Evolutionary conservation across 2,113 vertebrate species (phyloP).

Genomic region (Sinocyclocheilus grahami): DNA sequence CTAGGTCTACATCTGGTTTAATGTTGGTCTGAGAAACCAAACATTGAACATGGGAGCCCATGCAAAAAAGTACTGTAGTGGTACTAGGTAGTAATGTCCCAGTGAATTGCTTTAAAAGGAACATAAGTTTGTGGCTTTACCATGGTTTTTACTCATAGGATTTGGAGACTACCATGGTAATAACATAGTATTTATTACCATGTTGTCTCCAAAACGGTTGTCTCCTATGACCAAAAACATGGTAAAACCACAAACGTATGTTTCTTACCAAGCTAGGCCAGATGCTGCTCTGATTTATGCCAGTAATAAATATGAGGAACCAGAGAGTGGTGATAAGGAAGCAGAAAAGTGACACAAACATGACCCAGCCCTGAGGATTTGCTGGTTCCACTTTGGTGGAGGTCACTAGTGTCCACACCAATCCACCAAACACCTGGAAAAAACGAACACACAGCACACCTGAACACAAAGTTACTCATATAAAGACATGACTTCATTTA

Average conservation of each 20-base stretch:
- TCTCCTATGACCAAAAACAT: not conserved
- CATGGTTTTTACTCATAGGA: no score
- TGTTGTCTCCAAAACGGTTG: not conserved
- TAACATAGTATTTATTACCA: no score
- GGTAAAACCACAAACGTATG: no score
- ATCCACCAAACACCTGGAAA: conserved; percentile 79
- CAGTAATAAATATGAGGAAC: conserved; percentile 75
- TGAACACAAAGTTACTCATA: not conserved
- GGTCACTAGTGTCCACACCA: conserved; percentile 83
- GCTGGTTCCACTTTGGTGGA: conserved; percentile 49
- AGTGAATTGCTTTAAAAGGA: no score
- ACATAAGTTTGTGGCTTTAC: no score
- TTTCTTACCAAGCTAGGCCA: conserved; percentile 79
- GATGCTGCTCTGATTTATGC: conserved; percentile 71
- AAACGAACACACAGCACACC: not conserved
- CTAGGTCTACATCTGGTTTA: not conserved
- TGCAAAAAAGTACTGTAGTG: not conserved
- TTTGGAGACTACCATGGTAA: no score
- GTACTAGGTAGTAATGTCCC: no score
- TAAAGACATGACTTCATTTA: not conserved
- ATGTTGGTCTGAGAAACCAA: not conserved
- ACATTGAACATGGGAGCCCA: not conserved
- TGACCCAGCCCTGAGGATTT: conserved; percentile 80
- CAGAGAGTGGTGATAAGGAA: conserved; percentile 75
- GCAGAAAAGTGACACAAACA: conserved; percentile 85